Conservation (phyloP, 2,888 invertebrate species). For the Drosophila yooni region DNA sequence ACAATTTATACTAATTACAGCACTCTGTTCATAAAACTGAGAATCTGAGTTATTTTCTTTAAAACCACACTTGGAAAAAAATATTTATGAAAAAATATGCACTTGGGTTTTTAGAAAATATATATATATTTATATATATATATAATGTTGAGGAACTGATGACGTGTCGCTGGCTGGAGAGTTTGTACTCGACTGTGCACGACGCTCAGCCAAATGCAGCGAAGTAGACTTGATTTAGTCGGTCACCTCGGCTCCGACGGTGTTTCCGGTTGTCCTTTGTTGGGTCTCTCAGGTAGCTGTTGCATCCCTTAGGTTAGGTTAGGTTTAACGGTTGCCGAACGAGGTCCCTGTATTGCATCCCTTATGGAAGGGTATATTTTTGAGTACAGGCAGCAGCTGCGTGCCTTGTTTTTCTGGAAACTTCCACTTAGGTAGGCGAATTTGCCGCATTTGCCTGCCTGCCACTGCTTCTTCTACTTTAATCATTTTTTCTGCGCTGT, state of each 20-base stretch:
- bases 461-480: background rate
- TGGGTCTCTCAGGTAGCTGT: constrained; percentile 34
- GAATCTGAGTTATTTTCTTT: background rate
- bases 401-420: constrained; percentile 36
- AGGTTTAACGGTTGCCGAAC: no score
- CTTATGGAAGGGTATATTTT: constrained; percentile 11
- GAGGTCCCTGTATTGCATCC: constrained; percentile 10
- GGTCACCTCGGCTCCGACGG: constrained; percentile 1
- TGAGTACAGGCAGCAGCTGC: constrained; percentile 33
- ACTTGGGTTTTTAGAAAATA: constrained; percentile 11
- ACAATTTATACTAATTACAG: background rate
- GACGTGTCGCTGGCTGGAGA: constrained; percentile 61
- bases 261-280: background rate
- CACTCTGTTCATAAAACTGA: background rate
- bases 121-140: background rate
- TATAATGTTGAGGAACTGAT: constrained; percentile 3
- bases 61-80: constrained; percentile 5
- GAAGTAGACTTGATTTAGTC: constrained; percentile 45
- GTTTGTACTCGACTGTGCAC: constrained; percentile 54
- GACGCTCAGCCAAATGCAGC: constrained; percentile 3
- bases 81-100: background rate
- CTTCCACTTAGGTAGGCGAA: constrained; percentile 21
- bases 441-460: background rate
- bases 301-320: constrained; percentile 14
- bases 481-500: constrained; percentile 2